These are phyloP conservation scores for Ceratina australensis DNA, from an alignment of 1,140 invertebrate genomes.

Conservation along the genomic window DNA sequence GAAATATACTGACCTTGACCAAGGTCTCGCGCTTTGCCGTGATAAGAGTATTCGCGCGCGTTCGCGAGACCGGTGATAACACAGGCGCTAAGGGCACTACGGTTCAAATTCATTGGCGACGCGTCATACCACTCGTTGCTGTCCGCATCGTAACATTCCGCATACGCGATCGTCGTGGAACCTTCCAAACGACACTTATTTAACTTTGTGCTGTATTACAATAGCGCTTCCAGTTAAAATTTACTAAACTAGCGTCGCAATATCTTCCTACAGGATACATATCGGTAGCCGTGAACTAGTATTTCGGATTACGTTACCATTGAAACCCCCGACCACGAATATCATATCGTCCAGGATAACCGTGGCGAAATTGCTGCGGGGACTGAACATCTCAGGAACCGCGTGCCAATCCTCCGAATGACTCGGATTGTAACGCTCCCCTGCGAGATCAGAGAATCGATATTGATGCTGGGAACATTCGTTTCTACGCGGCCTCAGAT, in stretches of 20 bases:
- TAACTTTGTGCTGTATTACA: no score
- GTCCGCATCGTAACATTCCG: constrained; percentile 86
- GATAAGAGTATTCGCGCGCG: constrained; percentile 84
- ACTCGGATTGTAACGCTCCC: constrained; percentile 86
- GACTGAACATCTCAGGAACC: constrained; percentile 90
- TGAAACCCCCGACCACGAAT: constrained; percentile 90
- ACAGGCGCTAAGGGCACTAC: constrained; percentile 91
- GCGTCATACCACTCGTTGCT: constrained; percentile 85
- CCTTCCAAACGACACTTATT: constrained; percentile 46
- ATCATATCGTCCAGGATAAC: constrained; percentile 90
- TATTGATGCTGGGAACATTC: constrained; percentile 25
- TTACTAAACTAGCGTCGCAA: no score
- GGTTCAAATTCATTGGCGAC: constrained; percentile 85
- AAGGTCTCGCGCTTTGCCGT: constrained; percentile 64
- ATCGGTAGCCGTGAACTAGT: neutral
- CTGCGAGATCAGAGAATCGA: constrained; percentile 71
- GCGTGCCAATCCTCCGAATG: constrained; percentile 81
- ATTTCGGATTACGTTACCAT: constrained; percentile 78
- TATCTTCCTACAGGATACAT: no score
- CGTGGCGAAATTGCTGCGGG: constrained; percentile 91
- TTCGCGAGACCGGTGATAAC: constrained; percentile 89
- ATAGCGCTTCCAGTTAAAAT: no score
- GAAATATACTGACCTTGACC: constrained; percentile 54
- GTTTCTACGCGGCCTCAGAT: constrained; percentile 19
- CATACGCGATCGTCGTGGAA: constrained; percentile 83